These are phyloP conservation scores for Carcina quercana DNA, from an alignment of 2,888 invertebrate genomes.

Conservation along the genomic window DNA sequence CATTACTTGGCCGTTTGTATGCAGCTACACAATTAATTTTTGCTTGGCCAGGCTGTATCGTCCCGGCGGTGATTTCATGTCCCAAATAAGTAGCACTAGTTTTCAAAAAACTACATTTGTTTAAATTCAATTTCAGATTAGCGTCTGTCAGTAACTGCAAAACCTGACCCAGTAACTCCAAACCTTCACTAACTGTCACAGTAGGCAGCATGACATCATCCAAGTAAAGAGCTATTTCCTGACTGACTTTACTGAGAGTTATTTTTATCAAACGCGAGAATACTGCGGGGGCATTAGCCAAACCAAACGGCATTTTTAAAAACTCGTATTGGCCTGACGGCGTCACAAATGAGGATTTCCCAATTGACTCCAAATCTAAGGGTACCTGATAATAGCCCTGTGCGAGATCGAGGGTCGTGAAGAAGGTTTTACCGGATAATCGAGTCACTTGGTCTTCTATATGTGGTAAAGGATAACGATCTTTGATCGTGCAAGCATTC, in stretches of 20 bases:
- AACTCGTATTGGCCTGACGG: slow-evolving; percentile 2
- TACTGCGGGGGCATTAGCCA: slow-evolving; percentile 1
- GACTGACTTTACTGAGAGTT: neutral
- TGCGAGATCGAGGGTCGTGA: slow-evolving; percentile 1
- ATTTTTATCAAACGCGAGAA: neutral
- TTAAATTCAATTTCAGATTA: slow-evolving; percentile 1
- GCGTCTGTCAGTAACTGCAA: neutral
- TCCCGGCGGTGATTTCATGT: neutral
- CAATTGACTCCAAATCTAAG: neutral
- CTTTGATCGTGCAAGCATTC: slow-evolving; percentile 4
- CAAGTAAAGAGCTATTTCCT: slow-evolving; percentile 1
- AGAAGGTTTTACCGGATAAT: slow-evolving; percentile 1
- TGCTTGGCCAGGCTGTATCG: slow-evolving; percentile 1
- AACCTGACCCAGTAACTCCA: neutral
- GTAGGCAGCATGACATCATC: slow-evolving; percentile 4
- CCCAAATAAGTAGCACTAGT: slow-evolving; percentile 1
- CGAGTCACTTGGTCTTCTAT: slow-evolving; percentile 6
- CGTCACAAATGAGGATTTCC: slow-evolving; percentile 2
- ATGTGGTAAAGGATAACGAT: slow-evolving; percentile 5
- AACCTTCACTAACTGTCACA: neutral
- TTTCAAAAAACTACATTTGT: slow-evolving; percentile 5
- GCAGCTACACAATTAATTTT: neutral
- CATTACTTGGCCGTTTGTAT: neutral
- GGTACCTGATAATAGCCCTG: slow-evolving; percentile 5
- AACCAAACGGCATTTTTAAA: slow-evolving; percentile 1